Conservation (phyloP, 2,797 vertebrate genomes). For the Kryptolebias ocellatus region DNA sequence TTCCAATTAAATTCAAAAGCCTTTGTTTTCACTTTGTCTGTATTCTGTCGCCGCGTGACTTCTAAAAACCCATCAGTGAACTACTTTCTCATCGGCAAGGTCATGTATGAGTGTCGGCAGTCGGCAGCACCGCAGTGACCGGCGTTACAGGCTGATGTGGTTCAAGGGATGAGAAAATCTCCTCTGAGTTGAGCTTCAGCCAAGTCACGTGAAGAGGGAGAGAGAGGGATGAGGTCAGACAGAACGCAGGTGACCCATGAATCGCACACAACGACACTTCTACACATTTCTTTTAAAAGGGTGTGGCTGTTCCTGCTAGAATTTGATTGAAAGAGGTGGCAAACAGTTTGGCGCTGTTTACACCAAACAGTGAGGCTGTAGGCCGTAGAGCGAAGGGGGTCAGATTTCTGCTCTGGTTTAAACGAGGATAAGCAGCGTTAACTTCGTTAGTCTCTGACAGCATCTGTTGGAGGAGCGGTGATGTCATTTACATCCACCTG, state of each 20-base stretch:
- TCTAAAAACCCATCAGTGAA: conserved; percentile 48
- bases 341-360: not conserved
- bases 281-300: not conserved
- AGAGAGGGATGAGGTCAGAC: conserved; percentile 42
- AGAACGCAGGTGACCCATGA: conserved; percentile 49
- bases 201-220: conserved; percentile 62
- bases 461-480: conserved; percentile 58
- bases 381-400: too few species aligned
- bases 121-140: conserved; percentile 19
- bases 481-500: conserved; percentile 34
- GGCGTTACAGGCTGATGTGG: conserved; percentile 34
- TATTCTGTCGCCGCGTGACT: conserved; percentile 48
- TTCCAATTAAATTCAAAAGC: conserved; percentile 63
- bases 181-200: conserved; percentile 66
- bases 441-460: conserved; percentile 58
- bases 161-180: conserved; percentile 65
- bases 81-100: conserved; percentile 43
- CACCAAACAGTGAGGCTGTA: not conserved
- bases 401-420: conserved; percentile 16
- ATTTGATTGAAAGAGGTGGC: too few species aligned
- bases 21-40: conserved; percentile 48
- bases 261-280: conserved; percentile 29
- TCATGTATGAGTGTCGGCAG: conserved; percentile 5
- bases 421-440: conserved; percentile 58
- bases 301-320: not conserved